Evolutionary conservation across 2,113 vertebrate species (phyloP).

Genomic region (Bungarus multicinctus): DNA sequence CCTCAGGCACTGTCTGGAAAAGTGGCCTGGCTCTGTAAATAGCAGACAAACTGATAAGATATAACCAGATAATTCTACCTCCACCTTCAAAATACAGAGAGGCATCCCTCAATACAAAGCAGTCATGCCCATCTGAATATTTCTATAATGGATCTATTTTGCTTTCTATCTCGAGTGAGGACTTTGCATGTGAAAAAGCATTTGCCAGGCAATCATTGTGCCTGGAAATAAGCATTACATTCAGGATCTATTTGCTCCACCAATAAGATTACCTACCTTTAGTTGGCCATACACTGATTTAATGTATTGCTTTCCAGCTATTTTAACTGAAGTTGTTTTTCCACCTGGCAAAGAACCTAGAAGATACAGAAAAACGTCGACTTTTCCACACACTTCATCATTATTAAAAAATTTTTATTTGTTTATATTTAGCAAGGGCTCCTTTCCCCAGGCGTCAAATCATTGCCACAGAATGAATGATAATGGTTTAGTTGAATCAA

Average conservation of each 20-base stretch:
- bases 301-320: not conserved
- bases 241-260: not conserved
- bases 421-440: not conserved
- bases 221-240: not conserved
- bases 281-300: not conserved
- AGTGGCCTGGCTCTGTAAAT: not conserved
- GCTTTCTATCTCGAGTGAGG: not conserved
- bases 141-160: not conserved
- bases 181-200: not conserved
- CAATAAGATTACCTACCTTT: not conserved
- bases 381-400: not conserved
- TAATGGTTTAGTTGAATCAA: not conserved
- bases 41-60: not conserved
- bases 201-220: not conserved
- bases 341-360: not conserved
- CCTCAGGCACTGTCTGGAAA: not conserved
- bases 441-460: not conserved
- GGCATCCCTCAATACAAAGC: not conserved
- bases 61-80: not conserved
- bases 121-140: not conserved
- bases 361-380: not conserved
- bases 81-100: not conserved
- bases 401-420: not conserved
- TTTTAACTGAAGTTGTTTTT: not conserved
- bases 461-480: not conserved